Evolutionary conservation across 2,797 vertebrate genomes (phyloP), one percentile per base, ranked within the genome.

Genomic region (Hydrolagus colliei): DNA sequence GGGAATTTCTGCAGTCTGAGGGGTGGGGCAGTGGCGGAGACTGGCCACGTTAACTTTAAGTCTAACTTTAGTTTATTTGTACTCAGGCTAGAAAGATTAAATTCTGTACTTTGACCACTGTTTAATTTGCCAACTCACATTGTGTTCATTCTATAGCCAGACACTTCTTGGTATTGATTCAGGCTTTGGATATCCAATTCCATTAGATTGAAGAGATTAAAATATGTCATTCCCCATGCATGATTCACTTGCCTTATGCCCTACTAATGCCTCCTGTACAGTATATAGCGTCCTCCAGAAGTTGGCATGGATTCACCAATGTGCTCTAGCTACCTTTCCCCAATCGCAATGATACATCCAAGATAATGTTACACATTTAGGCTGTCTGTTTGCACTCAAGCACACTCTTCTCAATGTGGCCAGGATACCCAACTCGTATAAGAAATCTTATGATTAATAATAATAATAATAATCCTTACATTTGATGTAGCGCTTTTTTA

Each of bases 51-150:
- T 27, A 27, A 27, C 27, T 27, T 27, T 27, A 52, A 3, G 41
- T 52, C 41, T 52, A 6, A 52, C 41, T 52, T 52, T 52, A 52
- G 35, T 76, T 76, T 76, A 8, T 32, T 77, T n/a, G 9, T 10
- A 77, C 75, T 77, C 52, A 11, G 41, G n/a, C 75, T 77, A 77
- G n/a, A n/a, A 77, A 77, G 75, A 77, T 61, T 10, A 77, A 76
- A 35, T 9, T 4, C 20, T 77, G 18, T 52, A 61, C 75, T 77
- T 77, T 12, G 18, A 20, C 14, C 11, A 68, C 14, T 32, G 5
- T 16, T 35, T 18, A 9, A 35, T 32, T 67, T 82, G n/a, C 22
- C 78, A 67, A 27, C 3, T 82, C 7, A 63, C 27, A 27, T 65
- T 67, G 9, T 65, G n/a, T 63, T 67, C 67, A 8, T 32, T 68